phyloP scores from a whole-genome alignment of 2,888 invertebrate species.

The Limnephilus lunatus region DNA sequence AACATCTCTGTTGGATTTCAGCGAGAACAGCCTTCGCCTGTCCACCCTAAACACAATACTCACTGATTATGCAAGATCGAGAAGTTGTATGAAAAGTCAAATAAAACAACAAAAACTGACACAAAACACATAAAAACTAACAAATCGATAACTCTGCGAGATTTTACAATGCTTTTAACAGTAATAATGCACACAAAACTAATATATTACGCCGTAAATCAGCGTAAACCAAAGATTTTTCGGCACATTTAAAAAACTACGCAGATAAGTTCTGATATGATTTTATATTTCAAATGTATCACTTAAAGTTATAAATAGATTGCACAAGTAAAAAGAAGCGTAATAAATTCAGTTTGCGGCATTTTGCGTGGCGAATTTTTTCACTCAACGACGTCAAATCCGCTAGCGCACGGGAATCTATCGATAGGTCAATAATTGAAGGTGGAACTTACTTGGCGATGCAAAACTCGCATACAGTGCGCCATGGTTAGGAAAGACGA shows the following conservation, averaged over 20 bases:
- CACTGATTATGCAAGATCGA: slow-evolving; percentile 56
- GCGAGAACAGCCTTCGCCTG: slow-evolving; percentile 74
- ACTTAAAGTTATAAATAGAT: slow-evolving; percentile 33
- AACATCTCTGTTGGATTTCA: slow-evolving; percentile 88
- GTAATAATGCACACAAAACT: neutral
- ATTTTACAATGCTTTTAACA: neutral
- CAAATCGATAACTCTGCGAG: neutral
- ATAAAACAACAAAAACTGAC: slow-evolving; percentile 31
- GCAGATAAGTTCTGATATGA: neutral
- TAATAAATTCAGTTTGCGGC: slow-evolving; percentile 12
- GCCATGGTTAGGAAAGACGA: slow-evolving; percentile 78
- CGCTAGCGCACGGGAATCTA: slow-evolving; percentile 29
- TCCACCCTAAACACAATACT: slow-evolving; percentile 55
- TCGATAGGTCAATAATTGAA: neutral
- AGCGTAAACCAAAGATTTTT: neutral
- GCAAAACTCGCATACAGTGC: slow-evolving; percentile 87
- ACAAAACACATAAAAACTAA: slow-evolving; percentile 15
- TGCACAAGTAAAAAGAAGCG: slow-evolving; percentile 3
- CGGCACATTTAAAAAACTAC: neutral
- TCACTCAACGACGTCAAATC: slow-evolving; percentile 50
- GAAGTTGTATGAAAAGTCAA: slow-evolving; percentile 19
- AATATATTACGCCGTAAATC: neutral
- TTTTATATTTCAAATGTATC: neutral
- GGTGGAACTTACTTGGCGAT: slow-evolving; percentile 82
- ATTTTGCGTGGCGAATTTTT: slow-evolving; percentile 36